These are phyloP conservation scores for Lutjanus campechanus DNA, from an alignment of 2,797 vertebrate species.

Conservation along the genomic window DNA sequence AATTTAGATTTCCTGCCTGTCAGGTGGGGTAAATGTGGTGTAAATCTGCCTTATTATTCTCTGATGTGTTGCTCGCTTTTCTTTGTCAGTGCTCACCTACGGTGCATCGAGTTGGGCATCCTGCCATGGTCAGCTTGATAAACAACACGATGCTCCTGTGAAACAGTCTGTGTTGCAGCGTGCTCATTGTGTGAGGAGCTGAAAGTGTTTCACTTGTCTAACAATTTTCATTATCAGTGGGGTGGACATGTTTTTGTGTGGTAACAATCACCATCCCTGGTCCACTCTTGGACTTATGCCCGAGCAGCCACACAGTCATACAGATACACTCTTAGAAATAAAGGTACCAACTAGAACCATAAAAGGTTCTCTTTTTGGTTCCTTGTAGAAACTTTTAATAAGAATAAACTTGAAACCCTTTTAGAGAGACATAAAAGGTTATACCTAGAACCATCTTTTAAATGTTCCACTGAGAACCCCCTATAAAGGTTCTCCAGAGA, in stretches of 20 bases:
- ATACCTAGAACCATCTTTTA: too few species aligned
- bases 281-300: neutral
- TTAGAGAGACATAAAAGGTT: too few species aligned
- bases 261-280: neutral
- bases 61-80: slow-evolving; percentile 32
- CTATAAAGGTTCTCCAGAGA: too few species aligned
- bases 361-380: too few species aligned
- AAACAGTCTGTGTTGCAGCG: neutral
- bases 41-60: slow-evolving; percentile 41
- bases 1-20: slow-evolving; percentile 41
- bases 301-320: neutral
- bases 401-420: too few species aligned
- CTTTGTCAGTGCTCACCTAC: slow-evolving; percentile 32
- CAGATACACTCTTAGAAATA: neutral
- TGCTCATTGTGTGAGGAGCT: slow-evolving; percentile 14
- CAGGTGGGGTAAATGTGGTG: slow-evolving; percentile 18
- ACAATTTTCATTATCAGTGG: slow-evolving; percentile 16
- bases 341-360: too few species aligned
- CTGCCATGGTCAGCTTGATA: slow-evolving; percentile 23
- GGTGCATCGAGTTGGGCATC: slow-evolving; percentile 18
- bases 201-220: slow-evolving; percentile 26
- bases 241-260: slow-evolving; percentile 21
- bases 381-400: too few species aligned
- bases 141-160: slow-evolving; percentile 24
- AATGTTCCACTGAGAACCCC: too few species aligned